A percentile compares a stretch with the other conserved stretches of the same genome.
Conservation (phyloP, 2,797 vertebrate species). For the Anabacerthia variegaticeps region DNA sequence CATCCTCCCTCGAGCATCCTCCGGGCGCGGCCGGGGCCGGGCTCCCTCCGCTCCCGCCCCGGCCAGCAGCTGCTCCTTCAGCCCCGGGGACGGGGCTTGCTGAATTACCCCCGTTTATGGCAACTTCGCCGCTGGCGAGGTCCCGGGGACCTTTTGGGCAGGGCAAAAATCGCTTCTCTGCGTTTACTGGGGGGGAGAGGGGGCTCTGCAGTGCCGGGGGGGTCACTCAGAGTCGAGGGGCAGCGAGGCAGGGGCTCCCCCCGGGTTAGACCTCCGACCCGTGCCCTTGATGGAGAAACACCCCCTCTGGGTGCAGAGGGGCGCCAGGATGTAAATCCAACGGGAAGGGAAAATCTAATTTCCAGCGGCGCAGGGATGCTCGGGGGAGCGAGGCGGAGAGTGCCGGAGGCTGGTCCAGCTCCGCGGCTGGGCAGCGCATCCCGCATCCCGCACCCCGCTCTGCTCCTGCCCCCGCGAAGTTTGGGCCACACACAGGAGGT, state of each 20-base stretch:
- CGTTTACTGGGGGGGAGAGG: accelerated
- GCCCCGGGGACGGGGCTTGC: neutral
- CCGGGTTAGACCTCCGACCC: neutral
- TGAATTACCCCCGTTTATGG: neutral
- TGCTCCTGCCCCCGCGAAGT: neutral
- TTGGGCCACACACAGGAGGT: neutral
- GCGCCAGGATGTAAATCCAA: neutral
- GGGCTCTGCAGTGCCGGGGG: neutral
- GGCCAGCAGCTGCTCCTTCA: neutral
- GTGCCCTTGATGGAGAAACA: neutral
- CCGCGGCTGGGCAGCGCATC: neutral
- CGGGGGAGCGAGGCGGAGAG: neutral
- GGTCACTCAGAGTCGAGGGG: neutral
- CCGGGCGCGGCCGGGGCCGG: neutral
- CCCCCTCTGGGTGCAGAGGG: neutral
- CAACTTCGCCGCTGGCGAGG: neutral
- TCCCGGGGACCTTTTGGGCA: neutral
- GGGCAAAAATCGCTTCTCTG: neutral
- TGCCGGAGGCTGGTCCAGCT: neutral
- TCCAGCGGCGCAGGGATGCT: neutral
- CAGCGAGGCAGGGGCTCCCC: neutral
- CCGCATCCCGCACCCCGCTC: neutral
- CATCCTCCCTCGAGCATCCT: neutral
- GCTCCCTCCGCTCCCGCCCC: neutral
- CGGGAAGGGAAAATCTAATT: neutral